phyloP scores from a whole-genome alignment of 2,113 vertebrate genomes.

The Aphelocoma coerulescens region DNA sequence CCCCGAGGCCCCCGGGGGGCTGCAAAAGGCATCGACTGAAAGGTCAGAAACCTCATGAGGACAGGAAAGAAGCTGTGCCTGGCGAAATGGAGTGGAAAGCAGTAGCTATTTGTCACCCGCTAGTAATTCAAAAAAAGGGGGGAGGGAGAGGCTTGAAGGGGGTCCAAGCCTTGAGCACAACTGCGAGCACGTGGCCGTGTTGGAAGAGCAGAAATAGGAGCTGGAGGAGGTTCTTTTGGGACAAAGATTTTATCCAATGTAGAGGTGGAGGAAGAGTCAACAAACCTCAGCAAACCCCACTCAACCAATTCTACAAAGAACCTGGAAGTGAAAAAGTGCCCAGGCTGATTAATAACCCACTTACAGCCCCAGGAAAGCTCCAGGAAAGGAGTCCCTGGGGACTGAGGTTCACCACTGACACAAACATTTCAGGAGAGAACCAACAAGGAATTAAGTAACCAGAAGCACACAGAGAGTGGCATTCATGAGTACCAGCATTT shows the following conservation, averaged over 20 bases:
- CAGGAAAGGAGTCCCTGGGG: neutral
- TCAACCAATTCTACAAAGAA: neutral
- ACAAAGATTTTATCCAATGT: neutral
- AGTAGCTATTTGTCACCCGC: constrained; percentile 80
- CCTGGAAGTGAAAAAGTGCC: neutral
- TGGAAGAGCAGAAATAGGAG: constrained; percentile 41
- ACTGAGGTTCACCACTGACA: neutral
- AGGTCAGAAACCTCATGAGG: constrained; percentile 81
- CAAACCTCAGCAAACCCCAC: neutral
- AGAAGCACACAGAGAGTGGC: neutral
- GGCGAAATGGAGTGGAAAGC: constrained; percentile 84
- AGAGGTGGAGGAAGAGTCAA: neutral
- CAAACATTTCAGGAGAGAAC: neutral
- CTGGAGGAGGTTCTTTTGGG: neutral
- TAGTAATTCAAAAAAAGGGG: constrained; percentile 65
- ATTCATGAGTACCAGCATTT: neutral
- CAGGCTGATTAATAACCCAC: neutral
- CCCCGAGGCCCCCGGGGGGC: constrained; percentile 66
- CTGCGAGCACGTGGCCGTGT: constrained; percentile 39
- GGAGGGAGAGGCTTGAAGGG: neutral
- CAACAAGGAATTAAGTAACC: neutral
- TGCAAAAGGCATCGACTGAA: constrained; percentile 77
- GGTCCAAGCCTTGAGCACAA: constrained; percentile 52
- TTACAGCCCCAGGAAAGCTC: neutral
- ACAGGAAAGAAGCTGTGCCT: constrained; percentile 67